phyloP scores from a whole-genome alignment of 2,888 invertebrate species.

The Geophilus truncorum region DNA sequence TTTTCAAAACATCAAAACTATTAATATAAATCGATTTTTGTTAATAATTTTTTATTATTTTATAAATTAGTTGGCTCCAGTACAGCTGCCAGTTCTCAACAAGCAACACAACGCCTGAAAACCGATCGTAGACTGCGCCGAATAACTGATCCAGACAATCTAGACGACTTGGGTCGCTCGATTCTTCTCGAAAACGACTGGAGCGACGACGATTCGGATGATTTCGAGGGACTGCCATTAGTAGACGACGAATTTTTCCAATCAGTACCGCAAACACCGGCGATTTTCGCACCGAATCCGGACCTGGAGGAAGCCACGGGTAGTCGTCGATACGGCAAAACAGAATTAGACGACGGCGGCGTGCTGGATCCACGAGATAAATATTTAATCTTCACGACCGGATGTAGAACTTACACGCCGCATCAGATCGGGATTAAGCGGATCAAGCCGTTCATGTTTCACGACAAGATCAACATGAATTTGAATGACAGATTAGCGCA shows the following conservation, averaged over 20 bases:
- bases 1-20: too few relatives aligned
- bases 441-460: conserved; percentile 64
- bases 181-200: conserved; percentile 22
- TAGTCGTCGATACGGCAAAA: background rate
- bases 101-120: too few relatives aligned
- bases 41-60: too few relatives aligned
- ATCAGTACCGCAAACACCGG: background rate
- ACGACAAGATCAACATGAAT: conserved; percentile 61
- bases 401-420: conserved; percentile 74
- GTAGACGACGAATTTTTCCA: background rate
- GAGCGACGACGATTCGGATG: background rate
- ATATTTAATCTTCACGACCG: conserved; percentile 75
- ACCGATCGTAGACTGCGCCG: background rate
- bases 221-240: too few relatives aligned
- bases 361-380: conserved; percentile 52
- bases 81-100: background rate
- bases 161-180: background rate
- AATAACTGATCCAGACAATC: background rate
- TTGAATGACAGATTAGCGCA: conserved; percentile 61
- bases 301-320: background rate
- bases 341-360: conserved; percentile 35
- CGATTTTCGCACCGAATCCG: background rate
- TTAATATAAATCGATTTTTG: too few relatives aligned
- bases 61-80: too few relatives aligned
- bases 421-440: conserved; percentile 74